Evolutionary conservation across 2,113 vertebrate species (phyloP).

Genomic region (Plecotus auritus): DNA sequence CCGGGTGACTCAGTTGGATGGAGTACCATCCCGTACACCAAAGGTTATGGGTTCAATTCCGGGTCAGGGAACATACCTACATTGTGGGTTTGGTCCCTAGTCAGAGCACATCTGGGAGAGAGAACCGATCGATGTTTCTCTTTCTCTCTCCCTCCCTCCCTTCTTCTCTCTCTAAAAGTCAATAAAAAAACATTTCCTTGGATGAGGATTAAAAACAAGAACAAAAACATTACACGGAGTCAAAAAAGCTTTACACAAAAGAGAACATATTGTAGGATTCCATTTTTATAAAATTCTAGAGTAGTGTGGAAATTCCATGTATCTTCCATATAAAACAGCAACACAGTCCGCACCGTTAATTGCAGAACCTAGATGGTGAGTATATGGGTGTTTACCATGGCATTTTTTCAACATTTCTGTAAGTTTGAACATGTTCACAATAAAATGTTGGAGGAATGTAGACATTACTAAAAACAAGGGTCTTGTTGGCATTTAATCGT

Average conservation of each 20-base stretch:
- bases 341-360: neutral
- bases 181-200: too few species aligned
- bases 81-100: too few species aligned
- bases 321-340: neutral
- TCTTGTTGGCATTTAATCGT: neutral
- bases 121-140: too few species aligned
- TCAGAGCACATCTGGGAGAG: too few species aligned
- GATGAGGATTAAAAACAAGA: too few species aligned
- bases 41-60: too few species aligned
- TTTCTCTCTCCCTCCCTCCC: too few species aligned
- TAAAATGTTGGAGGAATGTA: neutral
- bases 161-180: too few species aligned
- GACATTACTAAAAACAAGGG: neutral
- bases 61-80: too few species aligned
- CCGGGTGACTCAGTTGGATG: too few species aligned
- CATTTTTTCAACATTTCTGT: neutral
- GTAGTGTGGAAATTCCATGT: neutral
- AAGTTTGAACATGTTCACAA: neutral
- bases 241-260: neutral
- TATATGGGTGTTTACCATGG: neutral
- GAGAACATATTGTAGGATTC: neutral
- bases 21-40: too few species aligned
- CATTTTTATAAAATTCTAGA: neutral
- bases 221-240: neutral
- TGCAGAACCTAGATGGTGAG: neutral